Evolutionary conservation across 2,797 vertebrate genomes (phyloP).

Genomic region (Garrulus glandarius): DNA sequence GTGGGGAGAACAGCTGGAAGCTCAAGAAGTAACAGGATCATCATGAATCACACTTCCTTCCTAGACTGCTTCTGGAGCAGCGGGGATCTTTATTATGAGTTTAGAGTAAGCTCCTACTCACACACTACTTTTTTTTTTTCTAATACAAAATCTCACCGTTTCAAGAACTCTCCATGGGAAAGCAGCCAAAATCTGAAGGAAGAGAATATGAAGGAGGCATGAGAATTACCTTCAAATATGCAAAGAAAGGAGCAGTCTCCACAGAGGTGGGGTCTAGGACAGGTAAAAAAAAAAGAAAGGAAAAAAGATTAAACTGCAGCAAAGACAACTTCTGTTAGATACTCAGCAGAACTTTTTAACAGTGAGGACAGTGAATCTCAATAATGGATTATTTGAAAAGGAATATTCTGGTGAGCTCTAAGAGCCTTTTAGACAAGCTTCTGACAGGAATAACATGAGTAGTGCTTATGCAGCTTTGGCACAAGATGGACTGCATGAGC

Average conservation of each 20-base stretch:
- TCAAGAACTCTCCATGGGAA: neutral
- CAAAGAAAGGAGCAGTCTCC: neutral
- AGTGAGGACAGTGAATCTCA: neutral
- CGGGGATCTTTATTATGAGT: neutral
- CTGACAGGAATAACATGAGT: slow-evolving; percentile 2
- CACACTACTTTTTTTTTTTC: neutral
- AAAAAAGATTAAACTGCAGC: neutral
- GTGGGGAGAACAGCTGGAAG: slow-evolving; percentile 4
- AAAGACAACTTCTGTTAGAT: neutral
- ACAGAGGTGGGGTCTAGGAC: neutral
- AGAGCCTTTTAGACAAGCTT: slow-evolving; percentile 4
- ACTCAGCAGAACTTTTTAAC: neutral
- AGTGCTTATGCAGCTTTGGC: neutral
- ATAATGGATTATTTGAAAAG: neutral
- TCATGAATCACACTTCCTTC: slow-evolving; percentile 14
- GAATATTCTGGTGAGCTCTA: neutral
- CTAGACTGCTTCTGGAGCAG: slow-evolving; percentile 7
- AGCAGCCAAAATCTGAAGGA: slow-evolving; percentile 3
- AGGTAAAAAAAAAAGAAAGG: neutral
- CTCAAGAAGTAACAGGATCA: neutral
- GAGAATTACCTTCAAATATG: slow-evolving; percentile 1
- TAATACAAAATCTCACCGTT: neutral
- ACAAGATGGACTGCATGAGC: neutral
- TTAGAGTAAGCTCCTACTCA: neutral
- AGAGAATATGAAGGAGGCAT: neutral